Base-by-base conservation (phyloP, 2,113 vertebrate genomes). In the Coturnix japonica region DNA sequence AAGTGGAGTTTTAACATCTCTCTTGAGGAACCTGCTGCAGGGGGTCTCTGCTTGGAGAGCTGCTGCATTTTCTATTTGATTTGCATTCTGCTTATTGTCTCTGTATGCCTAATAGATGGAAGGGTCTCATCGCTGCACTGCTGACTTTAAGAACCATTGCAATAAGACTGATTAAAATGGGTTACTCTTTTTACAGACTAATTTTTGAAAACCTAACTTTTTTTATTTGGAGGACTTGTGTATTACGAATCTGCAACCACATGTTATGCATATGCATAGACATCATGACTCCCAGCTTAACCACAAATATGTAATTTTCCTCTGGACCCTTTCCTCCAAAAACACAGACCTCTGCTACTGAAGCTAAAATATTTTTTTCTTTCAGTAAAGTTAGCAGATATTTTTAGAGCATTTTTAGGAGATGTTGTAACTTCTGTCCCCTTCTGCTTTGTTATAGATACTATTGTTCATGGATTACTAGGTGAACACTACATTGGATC, bases 261-360 rank as follows among this genome's bases (percentile, higher is more conserved):
- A 53, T 93, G 64, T 82, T 85, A n/a, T 47, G 85, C 87, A 74
- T 93, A 80, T 14, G 49, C 87, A 87, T 94, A 96, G 94, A 96
- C 94, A 96, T 92, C 87, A 11, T 78, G 87, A 81, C 93, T 95
- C 90, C 93, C 87, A 87, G 86, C 80, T 75, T 91, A 94, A 93
- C 93, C 94, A 95, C 93, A 91, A 89, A 91, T 91, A 93, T 91
- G 92, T 81, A 93, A 89, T 95, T 94, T 95, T 95, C 92, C 77
- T 93, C 91, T 96, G 91, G 91, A 93, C 85, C 70, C 85, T 91
- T 94, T 91, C 91, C 94, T 94, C 59, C 57, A 85, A 94, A 95
- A 95, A 93, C 92, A 95, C 22, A 88, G 73, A 87, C 85, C 87
- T 93, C 75, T 57, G 60, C 51, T 85, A 43, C 66, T 94, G 75